Evolutionary conservation across 2,888 invertebrate species (phyloP).

Genomic region (Amphiduros pacificus): DNA sequence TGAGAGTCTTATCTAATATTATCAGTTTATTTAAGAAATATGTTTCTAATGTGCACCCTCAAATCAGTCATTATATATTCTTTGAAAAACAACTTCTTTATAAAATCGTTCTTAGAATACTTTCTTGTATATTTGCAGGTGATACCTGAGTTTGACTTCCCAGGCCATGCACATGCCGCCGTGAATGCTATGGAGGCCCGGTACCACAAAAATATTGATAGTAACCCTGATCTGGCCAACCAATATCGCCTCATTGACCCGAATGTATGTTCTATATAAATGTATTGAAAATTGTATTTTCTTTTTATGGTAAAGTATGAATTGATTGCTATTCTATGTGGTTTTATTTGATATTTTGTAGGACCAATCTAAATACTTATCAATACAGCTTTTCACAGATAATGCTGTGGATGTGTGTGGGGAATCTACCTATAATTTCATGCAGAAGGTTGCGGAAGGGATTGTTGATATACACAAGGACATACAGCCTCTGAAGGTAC

Average conservation of each 20-base stretch:
- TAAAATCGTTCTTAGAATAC: background rate
- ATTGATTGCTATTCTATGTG: no score
- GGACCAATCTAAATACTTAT: conserved; percentile 34
- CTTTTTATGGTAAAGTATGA: no score
- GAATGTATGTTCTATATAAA: background rate
- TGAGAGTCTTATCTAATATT: no score
- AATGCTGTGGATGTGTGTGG: conserved; percentile 52
- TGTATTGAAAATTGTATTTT: no score
- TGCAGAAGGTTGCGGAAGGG: conserved; percentile 34
- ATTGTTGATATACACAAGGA: conserved; percentile 35
- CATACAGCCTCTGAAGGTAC: conserved; percentile 37
- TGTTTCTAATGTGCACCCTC: no score
- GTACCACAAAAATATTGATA: conserved; percentile 7
- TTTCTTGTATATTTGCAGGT: no score
- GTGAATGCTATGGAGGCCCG: conserved; percentile 45
- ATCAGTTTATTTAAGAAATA: no score
- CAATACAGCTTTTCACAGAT: conserved; percentile 45
- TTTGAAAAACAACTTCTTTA: no score
- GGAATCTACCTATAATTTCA: conserved; percentile 43
- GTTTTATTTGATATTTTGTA: no score
- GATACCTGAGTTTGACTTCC: conserved; percentile 51
- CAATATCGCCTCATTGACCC: background rate
- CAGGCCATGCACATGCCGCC: conserved; percentile 48
- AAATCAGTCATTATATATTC: no score
- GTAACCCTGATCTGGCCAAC: background rate